Conservation (phyloP, 2,888 invertebrate genomes). For the Hoplodrina ambigua region DNA sequence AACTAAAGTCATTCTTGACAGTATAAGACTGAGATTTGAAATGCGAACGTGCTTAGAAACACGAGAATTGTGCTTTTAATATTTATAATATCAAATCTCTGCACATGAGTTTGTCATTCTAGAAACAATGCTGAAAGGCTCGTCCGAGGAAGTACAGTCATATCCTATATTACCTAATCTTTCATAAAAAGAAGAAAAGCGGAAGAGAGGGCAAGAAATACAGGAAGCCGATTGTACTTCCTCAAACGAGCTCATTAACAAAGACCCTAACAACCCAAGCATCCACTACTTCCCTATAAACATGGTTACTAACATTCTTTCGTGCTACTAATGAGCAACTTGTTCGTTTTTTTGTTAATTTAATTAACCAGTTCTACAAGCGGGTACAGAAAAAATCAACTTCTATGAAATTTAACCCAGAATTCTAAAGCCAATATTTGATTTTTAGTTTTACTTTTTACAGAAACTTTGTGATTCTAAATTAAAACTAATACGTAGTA, state of each 20-base stretch:
- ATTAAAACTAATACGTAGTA: constrained; percentile 21
- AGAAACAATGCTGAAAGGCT: too few relatives aligned
- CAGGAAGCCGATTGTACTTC: too few relatives aligned
- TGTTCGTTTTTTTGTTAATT: constrained; percentile 13
- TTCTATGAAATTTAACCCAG: constrained; percentile 25
- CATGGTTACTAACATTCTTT: neutral
- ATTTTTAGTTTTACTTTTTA: constrained; percentile 9
- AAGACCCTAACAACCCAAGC: neutral
- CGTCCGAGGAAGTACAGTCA: too few relatives aligned
- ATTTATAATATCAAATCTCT: too few relatives aligned
- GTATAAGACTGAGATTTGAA: too few relatives aligned
- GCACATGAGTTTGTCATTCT: too few relatives aligned
- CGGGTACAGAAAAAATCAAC: neutral
- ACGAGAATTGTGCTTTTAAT: too few relatives aligned
- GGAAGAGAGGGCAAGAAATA: too few relatives aligned
- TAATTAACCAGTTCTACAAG: constrained; percentile 4
- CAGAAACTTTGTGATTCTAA: constrained; percentile 6
- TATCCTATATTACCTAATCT: too few relatives aligned
- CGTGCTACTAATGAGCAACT: neutral
- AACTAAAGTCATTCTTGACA: too few relatives aligned
- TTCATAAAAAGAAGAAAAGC: too few relatives aligned
- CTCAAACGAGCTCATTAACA: neutral
- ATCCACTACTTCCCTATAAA: neutral
- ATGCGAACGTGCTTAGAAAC: too few relatives aligned
- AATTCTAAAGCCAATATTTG: constrained; percentile 26